phyloP scores from a whole-genome alignment of 2,113 vertebrate genomes.

The Neoarius graeffei region DNA sequence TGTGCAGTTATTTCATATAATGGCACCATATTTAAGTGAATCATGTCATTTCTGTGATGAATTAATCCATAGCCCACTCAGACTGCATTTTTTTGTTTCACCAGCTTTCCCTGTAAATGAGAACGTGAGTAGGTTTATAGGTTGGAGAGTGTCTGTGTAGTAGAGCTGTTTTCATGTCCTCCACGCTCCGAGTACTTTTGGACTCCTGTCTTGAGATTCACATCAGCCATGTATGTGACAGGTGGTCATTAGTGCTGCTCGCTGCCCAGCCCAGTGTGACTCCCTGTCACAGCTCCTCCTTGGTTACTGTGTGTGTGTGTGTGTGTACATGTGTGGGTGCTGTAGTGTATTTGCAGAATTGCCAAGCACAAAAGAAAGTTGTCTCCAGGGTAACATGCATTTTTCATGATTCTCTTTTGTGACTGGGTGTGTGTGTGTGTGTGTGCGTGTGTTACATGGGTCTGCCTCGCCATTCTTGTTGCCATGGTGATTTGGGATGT shows the following conservation, averaged over 20 bases:
- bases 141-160: not conserved
- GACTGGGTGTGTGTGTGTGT: conserved; percentile 45
- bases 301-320: conserved; percentile 42
- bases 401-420: conserved; percentile 60
- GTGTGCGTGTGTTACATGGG: conserved; percentile 38
- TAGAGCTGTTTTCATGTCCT: not conserved
- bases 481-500: conserved; percentile 77
- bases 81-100: not conserved
- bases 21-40: not conserved
- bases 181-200: conserved; percentile 17
- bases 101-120: conserved; percentile 19
- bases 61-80: not conserved
- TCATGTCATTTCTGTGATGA: conserved; percentile 8
- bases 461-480: conserved; percentile 72
- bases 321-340: not conserved
- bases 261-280: conserved; percentile 36
- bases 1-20: not conserved
- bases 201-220: conserved; percentile 14
- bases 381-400: conserved; percentile 56
- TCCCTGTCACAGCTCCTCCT: conserved; percentile 45
- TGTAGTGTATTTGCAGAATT: conserved; percentile 60
- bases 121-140: conserved; percentile 28
- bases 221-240: conserved; percentile 35
- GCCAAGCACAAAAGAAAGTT: conserved; percentile 48
- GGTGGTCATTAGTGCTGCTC: conserved; percentile 28